Evolutionary conservation across 2,888 invertebrate genomes (phyloP).

Genomic region (Trichogramma evanescens): DNA sequence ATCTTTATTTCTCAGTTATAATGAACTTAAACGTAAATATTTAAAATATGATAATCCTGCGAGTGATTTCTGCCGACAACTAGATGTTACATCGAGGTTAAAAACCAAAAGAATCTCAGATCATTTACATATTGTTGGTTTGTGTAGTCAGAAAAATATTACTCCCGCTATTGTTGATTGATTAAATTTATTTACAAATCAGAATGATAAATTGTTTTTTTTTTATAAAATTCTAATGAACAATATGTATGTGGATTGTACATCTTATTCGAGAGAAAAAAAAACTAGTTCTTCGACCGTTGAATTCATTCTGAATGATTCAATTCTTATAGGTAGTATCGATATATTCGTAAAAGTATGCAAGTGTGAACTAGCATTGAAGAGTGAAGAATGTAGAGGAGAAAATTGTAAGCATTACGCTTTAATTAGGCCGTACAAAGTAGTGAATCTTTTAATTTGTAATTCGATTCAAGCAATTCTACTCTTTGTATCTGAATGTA

Average conservation of each 20-base stretch:
- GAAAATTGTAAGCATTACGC: background rate
- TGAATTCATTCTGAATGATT: background rate
- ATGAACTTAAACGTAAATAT: no score
- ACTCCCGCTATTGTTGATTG: no score
- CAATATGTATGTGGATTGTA: background rate
- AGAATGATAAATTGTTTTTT: background rate
- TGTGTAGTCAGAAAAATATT: background rate
- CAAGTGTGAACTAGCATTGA: no score
- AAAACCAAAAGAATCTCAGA: no score
- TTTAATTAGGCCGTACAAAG: background rate
- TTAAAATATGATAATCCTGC: no score
- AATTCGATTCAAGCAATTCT: background rate
- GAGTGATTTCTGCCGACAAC: no score
- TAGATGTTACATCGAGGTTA: no score
- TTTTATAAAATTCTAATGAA: background rate
- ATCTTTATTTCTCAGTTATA: no score
- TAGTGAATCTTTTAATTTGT: background rate
- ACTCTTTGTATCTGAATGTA: background rate
- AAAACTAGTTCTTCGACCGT: constrained; percentile 1
- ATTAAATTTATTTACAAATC: no score
- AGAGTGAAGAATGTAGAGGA: background rate
- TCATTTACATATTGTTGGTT: no score
- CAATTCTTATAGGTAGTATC: background rate
- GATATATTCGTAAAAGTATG: no score
- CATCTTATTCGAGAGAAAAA: background rate